Evolutionary conservation across 2,888 invertebrate species (phyloP), one percentile per base, ranked within the genome.

Genomic region (Tanypteryx hageni): DNA sequence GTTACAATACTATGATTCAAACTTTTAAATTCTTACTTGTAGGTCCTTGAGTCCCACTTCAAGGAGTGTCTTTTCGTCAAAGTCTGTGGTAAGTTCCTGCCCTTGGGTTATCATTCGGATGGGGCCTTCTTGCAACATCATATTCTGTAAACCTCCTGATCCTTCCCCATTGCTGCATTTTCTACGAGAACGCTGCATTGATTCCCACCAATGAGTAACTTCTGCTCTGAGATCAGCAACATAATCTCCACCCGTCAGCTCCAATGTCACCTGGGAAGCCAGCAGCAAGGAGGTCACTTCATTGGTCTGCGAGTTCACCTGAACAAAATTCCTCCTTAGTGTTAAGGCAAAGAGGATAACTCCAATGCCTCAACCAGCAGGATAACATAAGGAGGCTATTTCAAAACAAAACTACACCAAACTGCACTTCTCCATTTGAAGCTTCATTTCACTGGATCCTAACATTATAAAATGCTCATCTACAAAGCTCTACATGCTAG

Each of bases 21-120:
- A 44, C 44, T 44, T 44, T 44, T 44, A 44, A 44, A 44, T 44
- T 83, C 92, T 92, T 94, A 97, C 97, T 96, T 98, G 99, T 94
- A 98, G 97, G 95, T 99, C 99, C 95, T 99, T 99, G 94, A 99
- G 98, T 44, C 98, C 98, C 96, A 98, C 97, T 95, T 99, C 99
- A 76, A 97, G 97, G 3, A 99, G 95, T 2, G 98, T 98, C 94
- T 99, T 97, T 94, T 99, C 99, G 94, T 99, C 99, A 94, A 98
- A 98, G 94, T 99, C 99, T 7, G 98, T 97, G 0, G 98, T 98
- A 11, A 99, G 95, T 94, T 99, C 99, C 95, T 99, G 99, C 0
- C 99, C 99, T 93, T 95, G 95, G 0, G 98, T 99, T 93, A 99
- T 99, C 96, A 99, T 98, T 84, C 99, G 96, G 92, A 99, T 96